Evolutionary conservation across 2,113 vertebrate species (phyloP).

Genomic region (Psittacula cyanocephala): DNA sequence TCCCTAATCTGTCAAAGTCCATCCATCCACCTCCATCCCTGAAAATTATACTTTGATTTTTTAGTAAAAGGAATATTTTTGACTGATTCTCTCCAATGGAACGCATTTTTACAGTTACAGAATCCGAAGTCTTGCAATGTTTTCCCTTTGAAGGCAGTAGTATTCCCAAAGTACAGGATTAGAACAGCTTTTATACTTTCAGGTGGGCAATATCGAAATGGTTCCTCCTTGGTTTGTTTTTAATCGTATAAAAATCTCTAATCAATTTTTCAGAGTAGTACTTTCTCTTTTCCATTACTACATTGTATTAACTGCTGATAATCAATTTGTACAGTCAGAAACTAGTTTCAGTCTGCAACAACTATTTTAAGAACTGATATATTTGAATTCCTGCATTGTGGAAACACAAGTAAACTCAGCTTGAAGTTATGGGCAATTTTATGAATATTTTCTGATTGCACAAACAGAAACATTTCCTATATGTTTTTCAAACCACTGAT

Average conservation of each 20-base stretch:
- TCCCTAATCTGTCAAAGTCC: background rate
- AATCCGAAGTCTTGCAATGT: background rate
- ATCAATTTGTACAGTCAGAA: background rate
- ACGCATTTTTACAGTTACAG: background rate
- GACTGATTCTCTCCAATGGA: background rate
- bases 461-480: background rate
- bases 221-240: background rate
- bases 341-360: background rate
- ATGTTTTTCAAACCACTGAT: background rate
- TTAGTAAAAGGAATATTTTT: background rate
- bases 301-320: background rate
- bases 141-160: conserved; percentile 5
- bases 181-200: background rate
- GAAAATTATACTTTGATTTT: background rate
- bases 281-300: background rate
- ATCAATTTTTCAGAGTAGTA: background rate
- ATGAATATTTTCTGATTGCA: background rate
- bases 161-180: background rate
- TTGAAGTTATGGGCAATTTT: background rate
- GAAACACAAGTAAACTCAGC: background rate
- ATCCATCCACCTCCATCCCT: background rate
- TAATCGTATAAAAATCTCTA: background rate
- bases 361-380: background rate
- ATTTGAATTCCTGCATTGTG: background rate
- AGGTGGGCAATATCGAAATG: background rate